phyloP scores from a whole-genome alignment of 2,797 vertebrate genomes.

The Eospalax fontanierii region DNA sequence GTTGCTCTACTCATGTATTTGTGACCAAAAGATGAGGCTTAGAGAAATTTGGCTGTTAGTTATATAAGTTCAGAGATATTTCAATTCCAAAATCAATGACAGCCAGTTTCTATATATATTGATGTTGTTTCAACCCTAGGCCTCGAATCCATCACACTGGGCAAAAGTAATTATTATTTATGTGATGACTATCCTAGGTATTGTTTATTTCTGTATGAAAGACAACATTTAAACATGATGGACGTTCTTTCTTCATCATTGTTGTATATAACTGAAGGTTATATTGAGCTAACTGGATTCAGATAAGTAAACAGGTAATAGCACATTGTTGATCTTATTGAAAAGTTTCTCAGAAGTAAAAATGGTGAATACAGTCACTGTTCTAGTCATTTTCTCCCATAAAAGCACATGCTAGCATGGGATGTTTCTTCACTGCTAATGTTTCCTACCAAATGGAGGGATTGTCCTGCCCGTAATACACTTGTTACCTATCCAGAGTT shows the following conservation, averaged over 20 bases:
- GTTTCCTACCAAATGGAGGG: neutral
- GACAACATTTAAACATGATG: constrained; percentile 70
- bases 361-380: constrained; percentile 17
- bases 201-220: constrained; percentile 65
- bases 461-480: neutral
- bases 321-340: constrained; percentile 41
- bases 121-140: constrained; percentile 59
- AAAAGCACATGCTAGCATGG: neutral
- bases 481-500: neutral
- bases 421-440: neutral
- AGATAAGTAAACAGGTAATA: constrained; percentile 49
- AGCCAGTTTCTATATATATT: constrained; percentile 34
- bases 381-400: constrained; percentile 20
- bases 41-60: constrained; percentile 75
- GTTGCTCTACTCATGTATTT: neutral
- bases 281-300: constrained; percentile 58
- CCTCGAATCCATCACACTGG: constrained; percentile 34
- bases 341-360: constrained; percentile 65
- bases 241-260: constrained; percentile 64
- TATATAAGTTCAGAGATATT: constrained; percentile 30
- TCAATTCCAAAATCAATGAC: constrained; percentile 54
- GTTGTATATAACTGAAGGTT: constrained; percentile 67
- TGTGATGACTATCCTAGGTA: constrained; percentile 59
- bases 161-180: constrained; percentile 43
- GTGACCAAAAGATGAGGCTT: constrained; percentile 68